A percentile compares a stretch with the other conserved stretches of the same genome.
phyloP scores from a whole-genome alignment of 92 coral and sea anemone species.

The Phenganax marumi region DNA sequence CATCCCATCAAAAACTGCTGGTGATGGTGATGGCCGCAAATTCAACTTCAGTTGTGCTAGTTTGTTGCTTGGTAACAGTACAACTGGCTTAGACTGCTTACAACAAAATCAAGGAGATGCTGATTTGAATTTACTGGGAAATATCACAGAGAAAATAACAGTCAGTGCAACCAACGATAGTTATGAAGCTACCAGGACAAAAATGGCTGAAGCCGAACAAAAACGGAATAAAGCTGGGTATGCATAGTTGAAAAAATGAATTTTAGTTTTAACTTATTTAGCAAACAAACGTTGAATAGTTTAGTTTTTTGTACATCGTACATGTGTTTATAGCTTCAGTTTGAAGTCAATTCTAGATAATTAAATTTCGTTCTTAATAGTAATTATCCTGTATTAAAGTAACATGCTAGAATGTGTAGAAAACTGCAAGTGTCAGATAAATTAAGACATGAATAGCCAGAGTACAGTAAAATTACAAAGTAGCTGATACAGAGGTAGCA shows the following conservation, averaged over 20 bases:
- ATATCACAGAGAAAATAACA: constrained; percentile 80
- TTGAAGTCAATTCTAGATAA: too few relatives aligned
- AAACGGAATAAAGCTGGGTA: constrained; percentile 56
- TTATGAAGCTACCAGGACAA: constrained; percentile 79
- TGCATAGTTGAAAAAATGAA: neutral
- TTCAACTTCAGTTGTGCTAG: constrained; percentile 31
- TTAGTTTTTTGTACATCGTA: too few relatives aligned
- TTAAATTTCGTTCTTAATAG: too few relatives aligned
- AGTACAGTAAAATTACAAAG: too few relatives aligned
- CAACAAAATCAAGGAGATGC: constrained; percentile 65
- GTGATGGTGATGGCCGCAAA: constrained; percentile 56
- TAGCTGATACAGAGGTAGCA: too few relatives aligned
- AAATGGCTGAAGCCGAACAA: constrained; percentile 90
- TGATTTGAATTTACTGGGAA: constrained; percentile 65
- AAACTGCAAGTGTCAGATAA: too few relatives aligned
- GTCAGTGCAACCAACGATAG: constrained; percentile 90
- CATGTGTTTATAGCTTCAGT: too few relatives aligned
- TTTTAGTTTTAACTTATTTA: neutral
- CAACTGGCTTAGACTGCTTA: constrained; percentile 67
- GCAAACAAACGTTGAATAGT: neutral
- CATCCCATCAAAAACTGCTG: constrained; percentile 19
- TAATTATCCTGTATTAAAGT: too few relatives aligned
- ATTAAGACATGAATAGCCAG: too few relatives aligned
- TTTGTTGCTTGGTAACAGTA: constrained; percentile 12
- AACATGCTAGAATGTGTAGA: too few relatives aligned